phyloP scores from a whole-genome alignment of 1,140 invertebrate genomes.

The Laodelphax striatellus region DNA sequence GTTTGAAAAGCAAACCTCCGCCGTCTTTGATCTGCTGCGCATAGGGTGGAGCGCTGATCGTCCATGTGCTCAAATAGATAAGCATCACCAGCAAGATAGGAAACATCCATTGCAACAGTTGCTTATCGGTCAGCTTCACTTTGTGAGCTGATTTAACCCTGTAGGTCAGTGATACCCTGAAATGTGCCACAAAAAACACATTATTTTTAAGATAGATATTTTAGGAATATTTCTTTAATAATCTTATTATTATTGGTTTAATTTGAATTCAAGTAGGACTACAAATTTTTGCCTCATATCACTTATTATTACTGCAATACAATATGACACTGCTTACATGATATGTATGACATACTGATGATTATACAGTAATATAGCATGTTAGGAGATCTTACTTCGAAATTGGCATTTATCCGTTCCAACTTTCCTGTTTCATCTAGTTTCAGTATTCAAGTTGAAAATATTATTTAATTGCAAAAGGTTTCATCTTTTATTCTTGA shows the following conservation, averaged over 20 bases:
- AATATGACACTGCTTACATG: too few species aligned
- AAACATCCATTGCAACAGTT: slow-evolving; percentile 80
- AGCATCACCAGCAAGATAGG: slow-evolving; percentile 78
- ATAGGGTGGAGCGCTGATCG: slow-evolving; percentile 63
- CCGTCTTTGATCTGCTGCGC: slow-evolving; percentile 66
- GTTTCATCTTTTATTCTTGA: too few species aligned
- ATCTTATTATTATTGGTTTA: too few species aligned
- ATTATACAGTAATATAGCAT: too few species aligned
- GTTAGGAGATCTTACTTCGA: too few species aligned
- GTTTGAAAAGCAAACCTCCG: slow-evolving; percentile 66
- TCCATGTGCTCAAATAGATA: slow-evolving; percentile 83
- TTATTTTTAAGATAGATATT: not conserved
- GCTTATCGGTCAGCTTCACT: slow-evolving; percentile 83
- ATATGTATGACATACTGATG: too few species aligned
- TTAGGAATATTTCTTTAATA: not conserved
- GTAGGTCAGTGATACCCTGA: slow-evolving; percentile 82
- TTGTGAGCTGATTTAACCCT: slow-evolving; percentile 89
- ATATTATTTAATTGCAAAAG: too few species aligned
- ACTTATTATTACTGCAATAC: not conserved
- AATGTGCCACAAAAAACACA: slow-evolving; percentile 22
- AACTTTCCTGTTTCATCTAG: too few species aligned
- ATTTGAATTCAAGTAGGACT: not conserved
- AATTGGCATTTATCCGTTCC: too few species aligned
- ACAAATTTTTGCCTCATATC: not conserved
- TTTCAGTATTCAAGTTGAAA: too few species aligned